Conservation (phyloP, 2,888 invertebrate genomes). For the Ochropacha duplaris region DNA sequence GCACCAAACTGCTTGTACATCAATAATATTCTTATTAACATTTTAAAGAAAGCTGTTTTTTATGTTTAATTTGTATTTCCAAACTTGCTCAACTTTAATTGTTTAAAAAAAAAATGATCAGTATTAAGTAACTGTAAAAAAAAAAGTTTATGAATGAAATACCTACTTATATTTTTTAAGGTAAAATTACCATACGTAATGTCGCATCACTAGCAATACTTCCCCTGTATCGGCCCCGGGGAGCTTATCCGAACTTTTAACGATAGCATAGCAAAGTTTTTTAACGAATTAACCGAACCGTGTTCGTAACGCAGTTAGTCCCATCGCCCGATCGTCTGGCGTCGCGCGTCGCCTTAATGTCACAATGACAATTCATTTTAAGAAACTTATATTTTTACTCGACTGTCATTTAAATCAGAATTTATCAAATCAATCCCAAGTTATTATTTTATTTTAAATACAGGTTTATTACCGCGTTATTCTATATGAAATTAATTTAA, state of each 20-base stretch:
- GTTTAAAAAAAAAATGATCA: neutral
- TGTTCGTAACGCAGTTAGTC: conserved; percentile 60
- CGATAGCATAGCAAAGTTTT: conserved; percentile 76
- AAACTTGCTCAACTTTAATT: no score
- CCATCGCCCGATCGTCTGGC: conserved; percentile 48
- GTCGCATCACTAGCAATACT: conserved; percentile 16
- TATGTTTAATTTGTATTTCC: no score
- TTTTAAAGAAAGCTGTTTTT: no score
- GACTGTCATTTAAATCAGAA: neutral
- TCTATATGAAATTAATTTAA: neutral
- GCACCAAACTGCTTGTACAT: neutral
- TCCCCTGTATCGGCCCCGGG: conserved; percentile 50
- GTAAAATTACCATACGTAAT: neutral
- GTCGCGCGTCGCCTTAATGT: conserved; percentile 33
- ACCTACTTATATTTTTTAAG: neutral
- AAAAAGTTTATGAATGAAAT: neutral
- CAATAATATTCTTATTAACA: no score
- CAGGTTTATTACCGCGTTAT: neutral
- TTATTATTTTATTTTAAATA: neutral
- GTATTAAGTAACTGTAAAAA: neutral
- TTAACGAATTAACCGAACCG: conserved; percentile 77
- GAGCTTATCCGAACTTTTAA: conserved; percentile 79
- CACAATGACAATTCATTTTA: conserved; percentile 37
- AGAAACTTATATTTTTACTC: conserved; percentile 1
- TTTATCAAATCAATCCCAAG: neutral